Percentiles rank a stretch among this genome's conserved stretches.
Conservation (phyloP, 37 sponge, comb jelly and placozoan genomes). For the Cladorhizidae sp. region DNA sequence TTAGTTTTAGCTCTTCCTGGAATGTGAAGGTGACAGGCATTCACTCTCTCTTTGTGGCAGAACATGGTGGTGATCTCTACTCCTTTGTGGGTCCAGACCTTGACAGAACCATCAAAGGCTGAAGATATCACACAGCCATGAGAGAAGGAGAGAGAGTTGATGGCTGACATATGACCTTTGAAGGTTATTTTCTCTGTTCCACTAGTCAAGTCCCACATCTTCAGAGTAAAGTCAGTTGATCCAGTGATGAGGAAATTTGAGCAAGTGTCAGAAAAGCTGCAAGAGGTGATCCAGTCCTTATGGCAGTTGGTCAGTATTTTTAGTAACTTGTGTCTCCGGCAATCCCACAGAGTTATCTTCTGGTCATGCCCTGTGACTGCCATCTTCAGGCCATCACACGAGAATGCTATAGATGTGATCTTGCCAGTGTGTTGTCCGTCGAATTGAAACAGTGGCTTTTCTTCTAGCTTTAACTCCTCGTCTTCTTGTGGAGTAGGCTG, state of each 20-base stretch:
- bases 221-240: slow-evolving; percentile 90
- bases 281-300: slow-evolving; percentile 89
- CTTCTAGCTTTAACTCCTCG: not conserved
- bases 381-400: slow-evolving; percentile 48
- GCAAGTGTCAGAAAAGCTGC: slow-evolving; percentile 62
- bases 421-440: slow-evolving; percentile 72
- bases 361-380: slow-evolving; percentile 75
- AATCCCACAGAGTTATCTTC: slow-evolving; percentile 79
- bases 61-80: slow-evolving; percentile 88
- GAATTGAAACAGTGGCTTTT: slow-evolving; percentile 51
- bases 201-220: slow-evolving; percentile 80
- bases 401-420: slow-evolving; percentile 64
- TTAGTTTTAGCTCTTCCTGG: slow-evolving; percentile 2
- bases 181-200: slow-evolving; percentile 64
- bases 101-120: slow-evolving; percentile 86
- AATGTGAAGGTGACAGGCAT: slow-evolving; percentile 63
- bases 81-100: slow-evolving; percentile 89
- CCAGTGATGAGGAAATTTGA: slow-evolving; percentile 78
- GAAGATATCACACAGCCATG: slow-evolving; percentile 83
- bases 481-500: not conserved
- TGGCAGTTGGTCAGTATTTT: slow-evolving; percentile 65
- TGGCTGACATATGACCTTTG: slow-evolving; percentile 78
- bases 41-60: slow-evolving; percentile 82
- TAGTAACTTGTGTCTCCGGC: slow-evolving; percentile 27
- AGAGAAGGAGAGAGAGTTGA: slow-evolving; percentile 64